Base-by-base conservation (phyloP, 2,888 invertebrate species). In the Oligia strigilis region DNA sequence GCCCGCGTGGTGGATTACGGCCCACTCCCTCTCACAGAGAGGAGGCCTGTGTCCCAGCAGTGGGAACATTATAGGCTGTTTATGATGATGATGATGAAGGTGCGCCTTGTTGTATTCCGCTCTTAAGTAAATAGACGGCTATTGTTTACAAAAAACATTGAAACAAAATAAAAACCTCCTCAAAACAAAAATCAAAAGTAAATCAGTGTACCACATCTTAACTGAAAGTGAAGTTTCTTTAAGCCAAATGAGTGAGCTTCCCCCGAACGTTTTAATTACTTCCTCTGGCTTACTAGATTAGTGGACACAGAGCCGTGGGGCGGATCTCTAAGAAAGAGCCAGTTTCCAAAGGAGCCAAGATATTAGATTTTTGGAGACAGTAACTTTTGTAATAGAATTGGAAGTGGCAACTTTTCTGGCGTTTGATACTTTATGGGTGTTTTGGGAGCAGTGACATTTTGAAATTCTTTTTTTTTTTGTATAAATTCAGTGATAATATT, bases 221-320 rank as follows among this genome's bases (percentile, higher is more conserved):
- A 83, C 43, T 58, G 55, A 77, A 71, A 79, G 74, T 81, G 71
- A 78, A 82, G 89, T 89, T 89, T 89, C 87, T 86, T 77, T 87
- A 89, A 89, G 87, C 82, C 82, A 89, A 89, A 90, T 89, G 86
- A 83, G 90, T 62, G 82, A 81, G 73, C 62, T 75, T 87, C 43
- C 46, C 58, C 75, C 70, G 72, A 82, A 78, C 86, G 71, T 69
- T 90, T 89, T 90, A 90, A 89, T 89, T 89, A 90, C 90, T 90
- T 89, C 89, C 90, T 82, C 60, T 81, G 82, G 84, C 86, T 88
- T 87, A 82, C 85, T 81, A 85, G 90, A 87, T 89, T 89, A 89
- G 90, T 86, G 81, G 83, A 83, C 87, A 81, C 55, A 84, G 79
- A 49, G 74, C 62, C 72, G 62, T 78, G 75, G 43, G 66, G 77